phyloP scores from a whole-genome alignment of 2,888 invertebrate genomes.

The Pandemis heparana region DNA sequence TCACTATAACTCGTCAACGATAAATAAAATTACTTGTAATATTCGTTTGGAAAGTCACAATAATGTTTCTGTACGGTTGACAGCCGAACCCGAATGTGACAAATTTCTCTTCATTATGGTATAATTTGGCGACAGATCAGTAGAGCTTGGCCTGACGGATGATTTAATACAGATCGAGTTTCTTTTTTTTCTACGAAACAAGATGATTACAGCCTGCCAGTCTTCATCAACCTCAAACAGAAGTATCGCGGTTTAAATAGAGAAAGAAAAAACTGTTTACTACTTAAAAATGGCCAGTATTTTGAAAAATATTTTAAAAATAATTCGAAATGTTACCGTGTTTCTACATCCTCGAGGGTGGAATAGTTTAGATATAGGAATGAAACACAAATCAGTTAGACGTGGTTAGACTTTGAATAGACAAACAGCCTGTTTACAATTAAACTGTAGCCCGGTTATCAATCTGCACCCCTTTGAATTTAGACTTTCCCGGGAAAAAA shows the following conservation, averaged over 20 bases:
- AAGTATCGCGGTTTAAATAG: background rate
- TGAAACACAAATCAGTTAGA: too few relatives aligned
- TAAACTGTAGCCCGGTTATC: too few relatives aligned
- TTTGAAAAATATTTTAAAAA: too few relatives aligned
- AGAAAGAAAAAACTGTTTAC: too few relatives aligned
- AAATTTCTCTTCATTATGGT: constrained; percentile 39
- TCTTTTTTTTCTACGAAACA: constrained; percentile 24
- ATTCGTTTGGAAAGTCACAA: constrained; percentile 46
- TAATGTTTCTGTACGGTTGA: constrained; percentile 39
- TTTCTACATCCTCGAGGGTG: too few relatives aligned
- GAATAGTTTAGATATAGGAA: too few relatives aligned
- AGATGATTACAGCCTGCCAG: constrained; percentile 14
- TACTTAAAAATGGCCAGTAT: background rate
- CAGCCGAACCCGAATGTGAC: constrained; percentile 32
- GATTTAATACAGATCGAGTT: constrained; percentile 34
- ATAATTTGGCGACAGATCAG: constrained; percentile 30
- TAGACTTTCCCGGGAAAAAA: too few relatives aligned
- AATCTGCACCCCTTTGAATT: too few relatives aligned
- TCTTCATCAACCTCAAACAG: background rate
- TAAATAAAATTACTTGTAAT: constrained; percentile 43
- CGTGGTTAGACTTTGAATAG: too few relatives aligned
- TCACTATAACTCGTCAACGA: constrained; percentile 31
- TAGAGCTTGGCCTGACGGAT: constrained; percentile 30
- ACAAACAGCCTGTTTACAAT: too few relatives aligned
- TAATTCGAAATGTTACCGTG: too few relatives aligned